These are phyloP conservation scores for Spilosoma lubricipeda DNA, from an alignment of 2,888 invertebrate genomes.

Conservation along the genomic window DNA sequence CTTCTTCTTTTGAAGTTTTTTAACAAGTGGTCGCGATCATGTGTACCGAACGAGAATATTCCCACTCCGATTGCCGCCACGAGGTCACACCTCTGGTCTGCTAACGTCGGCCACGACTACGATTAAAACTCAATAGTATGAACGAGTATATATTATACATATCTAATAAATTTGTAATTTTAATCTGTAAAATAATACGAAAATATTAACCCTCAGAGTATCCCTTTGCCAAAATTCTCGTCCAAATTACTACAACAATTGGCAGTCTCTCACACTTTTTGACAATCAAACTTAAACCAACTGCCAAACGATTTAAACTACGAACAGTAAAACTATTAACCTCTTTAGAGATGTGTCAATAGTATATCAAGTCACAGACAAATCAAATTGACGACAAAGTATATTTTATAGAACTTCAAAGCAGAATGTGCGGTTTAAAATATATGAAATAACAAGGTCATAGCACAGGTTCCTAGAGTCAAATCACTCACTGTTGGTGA, in stretches of 20 bases:
- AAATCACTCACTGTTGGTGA: no score
- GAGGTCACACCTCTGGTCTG: no score
- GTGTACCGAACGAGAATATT: no score
- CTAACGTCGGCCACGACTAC: no score
- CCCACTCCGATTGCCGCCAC: no score
- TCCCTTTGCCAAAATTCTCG: background rate
- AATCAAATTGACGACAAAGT: background rate
- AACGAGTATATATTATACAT: no score
- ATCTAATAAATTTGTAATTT: no score
- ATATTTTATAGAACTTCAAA: background rate
- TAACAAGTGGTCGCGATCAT: no score
- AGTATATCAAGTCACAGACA: background rate
- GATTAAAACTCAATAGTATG: no score
- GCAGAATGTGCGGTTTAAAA: background rate
- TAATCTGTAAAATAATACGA: background rate
- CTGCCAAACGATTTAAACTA: background rate
- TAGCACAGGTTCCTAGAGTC: no score
- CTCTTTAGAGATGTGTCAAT: background rate
- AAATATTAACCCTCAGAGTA: background rate
- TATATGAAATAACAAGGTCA: background rate
- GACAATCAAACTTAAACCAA: background rate
- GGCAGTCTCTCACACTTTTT: conserved; percentile 2
- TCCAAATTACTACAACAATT: conserved; percentile 4
- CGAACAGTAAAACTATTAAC: background rate
- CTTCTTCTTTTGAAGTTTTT: no score